A percentile compares a stretch with the other conserved stretches of the same genome.
phyloP scores from a whole-genome alignment of 2,113 vertebrate genomes.

The Menidia beryllina region DNA sequence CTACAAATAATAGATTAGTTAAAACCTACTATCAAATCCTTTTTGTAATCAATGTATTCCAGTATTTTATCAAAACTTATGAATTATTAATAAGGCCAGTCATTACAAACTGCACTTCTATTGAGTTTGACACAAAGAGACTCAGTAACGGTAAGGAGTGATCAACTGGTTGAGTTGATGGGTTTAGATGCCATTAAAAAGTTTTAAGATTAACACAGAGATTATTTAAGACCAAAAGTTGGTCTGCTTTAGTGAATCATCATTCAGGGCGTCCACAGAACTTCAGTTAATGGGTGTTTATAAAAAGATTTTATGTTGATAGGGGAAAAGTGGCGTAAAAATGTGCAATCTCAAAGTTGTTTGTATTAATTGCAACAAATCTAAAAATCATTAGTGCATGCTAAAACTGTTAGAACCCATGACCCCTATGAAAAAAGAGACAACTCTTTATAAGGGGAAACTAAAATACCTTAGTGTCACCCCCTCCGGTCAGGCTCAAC shows the following conservation, averaged over 20 bases:
- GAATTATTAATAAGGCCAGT: too few species aligned
- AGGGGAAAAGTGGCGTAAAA: neutral
- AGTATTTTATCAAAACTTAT: too few species aligned
- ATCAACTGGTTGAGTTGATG: neutral
- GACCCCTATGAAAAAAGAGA: neutral
- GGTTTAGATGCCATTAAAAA: neutral
- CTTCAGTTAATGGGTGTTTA: neutral
- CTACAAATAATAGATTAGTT: too few species aligned
- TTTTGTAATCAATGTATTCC: too few species aligned
- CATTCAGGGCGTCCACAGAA: neutral
- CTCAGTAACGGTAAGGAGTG: neutral
- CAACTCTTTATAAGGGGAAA: neutral
- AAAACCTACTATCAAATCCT: too few species aligned
- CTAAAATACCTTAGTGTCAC: neutral
- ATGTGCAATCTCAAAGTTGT: neutral
- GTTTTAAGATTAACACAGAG: constrained; percentile 18
- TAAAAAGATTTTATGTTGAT: neutral
- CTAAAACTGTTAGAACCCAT: too few species aligned
- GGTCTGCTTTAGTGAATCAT: too few species aligned
- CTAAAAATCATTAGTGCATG: constrained; percentile 6
- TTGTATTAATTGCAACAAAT: neutral
- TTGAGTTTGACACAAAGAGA: neutral
- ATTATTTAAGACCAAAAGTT: neutral
- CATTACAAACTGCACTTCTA: neutral
- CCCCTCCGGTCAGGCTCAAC: neutral